A percentile compares a stretch with the other conserved stretches of the same genome.
Conservation (phyloP, 2,888 invertebrate species). For the Asteroscopus sphinx region DNA sequence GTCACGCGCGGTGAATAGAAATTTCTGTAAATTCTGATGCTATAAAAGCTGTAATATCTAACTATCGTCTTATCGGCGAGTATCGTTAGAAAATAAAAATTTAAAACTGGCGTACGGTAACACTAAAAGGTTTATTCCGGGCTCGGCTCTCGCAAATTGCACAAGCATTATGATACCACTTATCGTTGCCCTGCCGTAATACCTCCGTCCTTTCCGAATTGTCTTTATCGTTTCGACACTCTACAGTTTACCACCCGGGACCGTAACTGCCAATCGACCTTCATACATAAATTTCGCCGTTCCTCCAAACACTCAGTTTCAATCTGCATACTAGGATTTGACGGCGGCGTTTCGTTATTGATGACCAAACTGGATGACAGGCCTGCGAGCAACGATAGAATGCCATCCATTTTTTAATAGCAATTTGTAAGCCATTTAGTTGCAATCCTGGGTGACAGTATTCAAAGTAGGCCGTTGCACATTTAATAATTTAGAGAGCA, state of each 20-base stretch:
- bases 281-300: slow-evolving; percentile 44
- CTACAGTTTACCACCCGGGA: slow-evolving; percentile 29
- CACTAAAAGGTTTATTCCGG: slow-evolving; percentile 25
- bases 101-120: slow-evolving; percentile 10
- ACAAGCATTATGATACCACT: slow-evolving; percentile 42
- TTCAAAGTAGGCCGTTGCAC: slow-evolving; percentile 6
- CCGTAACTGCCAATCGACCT: slow-evolving; percentile 47
- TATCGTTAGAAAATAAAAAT: slow-evolving; percentile 6
- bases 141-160: slow-evolving; percentile 36
- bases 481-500: slow-evolving; percentile 31
- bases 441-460: slow-evolving; percentile 20
- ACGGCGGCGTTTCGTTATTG: slow-evolving; percentile 44
- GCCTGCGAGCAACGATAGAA: slow-evolving; percentile 12
- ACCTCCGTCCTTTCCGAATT: slow-evolving; percentile 44
- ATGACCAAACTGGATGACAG: slow-evolving; percentile 27
- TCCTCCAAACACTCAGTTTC: slow-evolving; percentile 40
- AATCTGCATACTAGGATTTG: slow-evolving; percentile 50
- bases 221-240: slow-evolving; percentile 41
- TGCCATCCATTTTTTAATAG: slow-evolving; percentile 49
- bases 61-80: neutral
- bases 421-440: slow-evolving; percentile 47
- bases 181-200: slow-evolving; percentile 32
- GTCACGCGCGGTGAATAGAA: slow-evolving; percentile 18
- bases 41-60: neutral
- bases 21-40: neutral